These are phyloP conservation scores for Argentina silus DNA, from an alignment of 2,797 vertebrate genomes.

Conservation along the genomic window DNA sequence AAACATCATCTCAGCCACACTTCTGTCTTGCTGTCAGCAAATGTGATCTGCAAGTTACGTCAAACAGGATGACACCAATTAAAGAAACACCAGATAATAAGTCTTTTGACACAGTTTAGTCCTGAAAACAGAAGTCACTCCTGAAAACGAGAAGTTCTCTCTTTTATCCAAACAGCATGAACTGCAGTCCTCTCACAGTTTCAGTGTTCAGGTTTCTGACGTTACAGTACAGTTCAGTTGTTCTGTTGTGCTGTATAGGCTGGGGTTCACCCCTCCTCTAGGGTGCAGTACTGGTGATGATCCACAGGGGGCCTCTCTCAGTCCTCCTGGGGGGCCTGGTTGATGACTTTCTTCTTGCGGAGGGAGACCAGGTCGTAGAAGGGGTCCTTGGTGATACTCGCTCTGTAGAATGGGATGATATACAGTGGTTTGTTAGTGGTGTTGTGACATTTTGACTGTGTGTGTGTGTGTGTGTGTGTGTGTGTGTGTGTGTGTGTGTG, in stretches of 20 bases:
- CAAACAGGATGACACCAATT: conserved; percentile 2
- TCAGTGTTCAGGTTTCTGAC: background rate
- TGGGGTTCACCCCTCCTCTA: background rate
- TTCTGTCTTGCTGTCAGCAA: background rate
- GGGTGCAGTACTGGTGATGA: background rate
- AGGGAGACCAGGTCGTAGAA: conserved; percentile 94
- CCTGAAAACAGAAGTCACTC: too few species aligned
- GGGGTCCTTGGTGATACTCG: conserved; percentile 92
- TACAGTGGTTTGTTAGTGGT: background rate
- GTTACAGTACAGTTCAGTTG: background rate
- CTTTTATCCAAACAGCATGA: background rate
- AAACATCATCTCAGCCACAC: conserved; percentile 26
- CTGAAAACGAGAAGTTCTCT: conserved; percentile 24
- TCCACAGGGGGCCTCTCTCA: conserved; percentile 41
- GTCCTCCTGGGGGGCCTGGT: conserved; percentile 69
- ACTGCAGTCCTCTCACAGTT: background rate
- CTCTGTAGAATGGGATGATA: conserved; percentile 71
- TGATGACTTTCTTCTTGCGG: conserved; percentile 91
- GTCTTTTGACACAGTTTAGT: background rate
- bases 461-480: background rate
- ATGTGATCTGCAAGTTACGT: background rate
- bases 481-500: conserved; percentile 5
- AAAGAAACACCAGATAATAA: background rate
- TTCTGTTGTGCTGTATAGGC: background rate
- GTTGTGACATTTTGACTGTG: background rate